Evolutionary conservation across 2,888 invertebrate species (phyloP).

Genomic region (Latrodectus hesperus): DNA sequence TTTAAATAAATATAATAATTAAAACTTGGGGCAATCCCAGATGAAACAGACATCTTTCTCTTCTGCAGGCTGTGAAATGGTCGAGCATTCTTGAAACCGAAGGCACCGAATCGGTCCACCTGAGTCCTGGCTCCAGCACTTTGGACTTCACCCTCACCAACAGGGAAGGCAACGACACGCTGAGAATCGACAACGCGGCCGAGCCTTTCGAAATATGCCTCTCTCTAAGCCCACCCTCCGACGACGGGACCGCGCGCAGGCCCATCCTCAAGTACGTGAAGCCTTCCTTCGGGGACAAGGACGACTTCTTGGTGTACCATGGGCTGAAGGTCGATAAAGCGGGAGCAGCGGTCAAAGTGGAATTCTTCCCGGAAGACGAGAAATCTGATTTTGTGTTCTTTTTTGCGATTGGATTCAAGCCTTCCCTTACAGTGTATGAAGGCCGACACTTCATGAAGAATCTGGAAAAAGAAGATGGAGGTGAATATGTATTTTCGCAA

Average conservation of each 20-base stretch:
- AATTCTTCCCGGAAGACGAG: constrained; percentile 30
- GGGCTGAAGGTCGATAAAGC: constrained; percentile 22
- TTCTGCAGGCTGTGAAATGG: constrained; percentile 42
- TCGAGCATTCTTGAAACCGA: constrained; percentile 34
- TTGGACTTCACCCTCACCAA: constrained; percentile 57
- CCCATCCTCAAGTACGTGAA: constrained; percentile 12
- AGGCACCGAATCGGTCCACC: constrained; percentile 32
- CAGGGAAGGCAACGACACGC: constrained; percentile 36
- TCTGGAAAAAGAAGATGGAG: constrained; percentile 9
- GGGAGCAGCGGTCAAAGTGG: constrained; percentile 37
- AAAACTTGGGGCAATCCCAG: too few species aligned
- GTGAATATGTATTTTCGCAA: too few species aligned
- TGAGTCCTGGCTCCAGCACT: constrained; percentile 55
- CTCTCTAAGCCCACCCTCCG: constrained; percentile 12
- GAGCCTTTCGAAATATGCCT: constrained; percentile 60
- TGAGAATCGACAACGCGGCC: constrained; percentile 19
- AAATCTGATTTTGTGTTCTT: constrained; percentile 23
- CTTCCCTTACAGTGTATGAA: constrained; percentile 32
- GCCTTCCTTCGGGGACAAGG: constrained; percentile 35
- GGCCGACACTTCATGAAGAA: constrained; percentile 21
- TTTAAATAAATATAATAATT: too few species aligned
- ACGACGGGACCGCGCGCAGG: not conserved
- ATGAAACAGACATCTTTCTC: not conserved
- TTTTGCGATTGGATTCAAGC: constrained; percentile 52
- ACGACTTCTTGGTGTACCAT: constrained; percentile 59